A percentile compares a stretch with the other conserved stretches of the same genome.
These are phyloP conservation scores for Dendrocopos noguchii DNA, from an alignment of 2,113 vertebrate genomes.

Conservation along the genomic window DNA sequence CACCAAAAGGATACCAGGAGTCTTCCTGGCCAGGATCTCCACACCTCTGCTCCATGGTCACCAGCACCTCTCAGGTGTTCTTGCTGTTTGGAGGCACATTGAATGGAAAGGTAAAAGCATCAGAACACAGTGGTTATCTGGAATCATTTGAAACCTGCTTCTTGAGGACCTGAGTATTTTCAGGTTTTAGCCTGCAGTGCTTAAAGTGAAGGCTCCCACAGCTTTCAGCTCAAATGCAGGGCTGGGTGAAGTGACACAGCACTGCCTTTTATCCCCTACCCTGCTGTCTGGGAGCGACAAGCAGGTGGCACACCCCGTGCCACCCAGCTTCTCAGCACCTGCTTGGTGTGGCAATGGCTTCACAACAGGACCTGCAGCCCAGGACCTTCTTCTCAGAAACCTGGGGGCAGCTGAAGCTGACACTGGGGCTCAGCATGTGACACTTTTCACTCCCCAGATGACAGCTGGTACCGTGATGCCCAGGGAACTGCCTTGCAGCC, in stretches of 20 bases:
- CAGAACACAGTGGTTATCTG: too few relatives aligned
- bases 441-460: accelerated
- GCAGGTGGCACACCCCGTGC: accelerated
- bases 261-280: neutral
- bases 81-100: neutral
- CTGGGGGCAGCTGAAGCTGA: neutral
- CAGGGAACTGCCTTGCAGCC: accelerated
- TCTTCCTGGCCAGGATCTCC: neutral
- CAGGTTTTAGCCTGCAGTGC: neutral
- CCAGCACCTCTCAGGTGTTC: too few relatives aligned
- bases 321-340: neutral
- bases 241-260: too few relatives aligned
- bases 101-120: neutral
- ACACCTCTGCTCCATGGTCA: too few relatives aligned
- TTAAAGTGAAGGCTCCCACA: accelerated
- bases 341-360: accelerated
- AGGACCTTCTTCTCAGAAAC: too few relatives aligned
- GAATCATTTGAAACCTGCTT: neutral
- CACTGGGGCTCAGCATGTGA: neutral
- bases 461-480: accelerated
- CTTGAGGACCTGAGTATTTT: neutral
- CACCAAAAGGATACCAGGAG: neutral
- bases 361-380: accelerated
- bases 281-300: accelerated
- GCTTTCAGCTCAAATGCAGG: neutral